These are phyloP conservation scores for Caenorhabditis sulstoni DNA, from an alignment of 2,888 invertebrate genomes.

Conservation along the genomic window DNA sequence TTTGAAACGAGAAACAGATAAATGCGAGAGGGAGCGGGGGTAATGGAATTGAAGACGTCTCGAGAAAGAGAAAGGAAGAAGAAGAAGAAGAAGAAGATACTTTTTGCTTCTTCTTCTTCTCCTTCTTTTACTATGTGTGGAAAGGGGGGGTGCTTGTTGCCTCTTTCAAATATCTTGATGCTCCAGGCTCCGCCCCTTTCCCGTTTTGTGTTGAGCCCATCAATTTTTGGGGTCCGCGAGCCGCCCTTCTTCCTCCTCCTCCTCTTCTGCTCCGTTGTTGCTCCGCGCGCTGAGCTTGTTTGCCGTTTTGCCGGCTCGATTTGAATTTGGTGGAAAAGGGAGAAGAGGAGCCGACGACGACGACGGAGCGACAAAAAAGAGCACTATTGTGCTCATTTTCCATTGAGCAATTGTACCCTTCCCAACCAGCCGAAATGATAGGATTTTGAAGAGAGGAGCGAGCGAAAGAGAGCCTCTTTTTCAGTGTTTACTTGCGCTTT, in stretches of 20 bases:
- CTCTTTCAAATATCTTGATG: constrained; percentile 29
- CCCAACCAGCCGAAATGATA: constrained; percentile 1
- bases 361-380: too few relatives aligned
- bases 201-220: constrained; percentile 43
- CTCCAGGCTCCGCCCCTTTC: constrained; percentile 17
- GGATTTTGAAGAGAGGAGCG: constrained; percentile 15
- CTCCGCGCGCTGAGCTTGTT: too few relatives aligned
- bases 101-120: constrained; percentile 15
- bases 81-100: constrained; percentile 7
- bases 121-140: neutral
- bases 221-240: constrained; percentile 39
- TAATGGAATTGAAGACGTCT: constrained; percentile 1
- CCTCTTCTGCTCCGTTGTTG: too few relatives aligned
- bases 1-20: neutral
- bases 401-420: neutral
- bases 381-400: neutral
- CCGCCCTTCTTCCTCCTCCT: too few relatives aligned
- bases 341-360: constrained; percentile 1
- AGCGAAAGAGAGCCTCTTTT: neutral
- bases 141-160: constrained; percentile 8
- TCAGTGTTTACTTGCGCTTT: constrained; percentile 49
- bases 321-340: constrained; percentile 10
- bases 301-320: too few relatives aligned
- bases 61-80: constrained; percentile 11
- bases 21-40: neutral